phyloP scores from a whole-genome alignment of 2,113 vertebrate genomes.

The Anser cygnoides region DNA sequence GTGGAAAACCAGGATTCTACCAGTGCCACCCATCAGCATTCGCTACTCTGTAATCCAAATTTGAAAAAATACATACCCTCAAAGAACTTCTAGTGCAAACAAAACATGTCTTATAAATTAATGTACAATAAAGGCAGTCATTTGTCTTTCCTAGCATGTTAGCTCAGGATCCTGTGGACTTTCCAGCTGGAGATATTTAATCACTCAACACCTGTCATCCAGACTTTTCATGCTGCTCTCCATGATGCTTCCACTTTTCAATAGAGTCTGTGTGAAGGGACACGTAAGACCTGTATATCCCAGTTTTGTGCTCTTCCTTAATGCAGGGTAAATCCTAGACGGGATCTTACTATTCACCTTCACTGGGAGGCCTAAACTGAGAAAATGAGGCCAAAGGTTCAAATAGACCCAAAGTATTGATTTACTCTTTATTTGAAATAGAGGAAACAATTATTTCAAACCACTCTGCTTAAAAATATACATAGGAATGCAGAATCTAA shows the following conservation, averaged over 20 bases:
- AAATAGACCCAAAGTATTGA: not conserved
- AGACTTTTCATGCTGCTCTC: not conserved
- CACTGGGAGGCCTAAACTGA: not conserved
- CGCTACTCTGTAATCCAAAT: not conserved
- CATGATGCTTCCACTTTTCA: not conserved
- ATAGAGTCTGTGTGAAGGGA: not conserved
- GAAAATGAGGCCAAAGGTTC: not conserved
- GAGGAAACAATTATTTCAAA: not conserved
- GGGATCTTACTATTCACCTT: not conserved
- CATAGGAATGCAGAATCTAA: not conserved
- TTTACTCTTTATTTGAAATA: not conserved
- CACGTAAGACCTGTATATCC: not conserved
- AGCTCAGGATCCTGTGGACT: conserved; percentile 15
- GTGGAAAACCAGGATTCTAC: not conserved
- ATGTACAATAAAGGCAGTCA: not conserved
- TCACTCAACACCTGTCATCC: conserved; percentile 9
- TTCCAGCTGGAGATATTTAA: conserved; percentile 33
- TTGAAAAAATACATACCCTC: not conserved
- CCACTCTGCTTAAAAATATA: not conserved
- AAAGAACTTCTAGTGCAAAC: conserved; percentile 6
- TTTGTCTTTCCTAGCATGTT: conserved; percentile 6
- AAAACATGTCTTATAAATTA: conserved; percentile 6
- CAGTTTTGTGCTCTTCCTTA: not conserved
- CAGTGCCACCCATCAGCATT: not conserved
- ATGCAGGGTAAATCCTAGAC: not conserved